phyloP scores from a whole-genome alignment of 2,888 invertebrate genomes.

The Galeopsomyia nigrocyanea region DNA sequence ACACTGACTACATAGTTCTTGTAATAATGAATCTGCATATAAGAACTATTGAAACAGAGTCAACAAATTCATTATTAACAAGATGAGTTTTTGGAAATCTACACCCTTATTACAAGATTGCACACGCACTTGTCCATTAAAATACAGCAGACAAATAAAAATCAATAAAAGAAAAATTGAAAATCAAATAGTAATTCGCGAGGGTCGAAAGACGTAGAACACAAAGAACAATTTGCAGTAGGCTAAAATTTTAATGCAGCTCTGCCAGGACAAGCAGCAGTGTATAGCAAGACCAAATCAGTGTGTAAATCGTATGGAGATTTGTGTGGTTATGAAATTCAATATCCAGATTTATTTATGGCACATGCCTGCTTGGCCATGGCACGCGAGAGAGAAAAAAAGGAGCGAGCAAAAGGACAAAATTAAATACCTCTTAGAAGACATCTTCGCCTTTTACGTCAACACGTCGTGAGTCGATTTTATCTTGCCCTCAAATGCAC shows the following conservation, averaged over 20 bases:
- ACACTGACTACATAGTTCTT: too few species aligned
- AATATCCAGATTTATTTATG: constrained; percentile 17
- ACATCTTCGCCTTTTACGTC: constrained; percentile 64
- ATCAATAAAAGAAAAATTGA: neutral
- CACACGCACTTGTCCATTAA: too few species aligned
- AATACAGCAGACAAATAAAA: too few species aligned
- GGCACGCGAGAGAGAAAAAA: constrained; percentile 8
- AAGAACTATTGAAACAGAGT: too few species aligned
- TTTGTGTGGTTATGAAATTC: constrained; percentile 7
- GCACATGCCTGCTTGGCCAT: neutral
- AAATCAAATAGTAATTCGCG: constrained; percentile 3
- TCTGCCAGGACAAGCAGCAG: neutral
- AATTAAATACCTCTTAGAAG: constrained; percentile 67
- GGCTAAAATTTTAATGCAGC: constrained; percentile 9
- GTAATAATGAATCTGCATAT: too few species aligned
- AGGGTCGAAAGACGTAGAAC: constrained; percentile 33
- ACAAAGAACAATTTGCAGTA: constrained; percentile 48
- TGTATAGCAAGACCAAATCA: neutral
- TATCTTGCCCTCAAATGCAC: constrained; percentile 51
- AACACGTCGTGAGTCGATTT: constrained; percentile 49
- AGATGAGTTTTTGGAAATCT: too few species aligned
- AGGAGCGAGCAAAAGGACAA: constrained; percentile 47
- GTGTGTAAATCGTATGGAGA: neutral
- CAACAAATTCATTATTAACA: too few species aligned
- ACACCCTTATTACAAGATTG: too few species aligned